phyloP scores from a whole-genome alignment of 2,113 vertebrate species.

The Pontoporia blainvillei region DNA sequence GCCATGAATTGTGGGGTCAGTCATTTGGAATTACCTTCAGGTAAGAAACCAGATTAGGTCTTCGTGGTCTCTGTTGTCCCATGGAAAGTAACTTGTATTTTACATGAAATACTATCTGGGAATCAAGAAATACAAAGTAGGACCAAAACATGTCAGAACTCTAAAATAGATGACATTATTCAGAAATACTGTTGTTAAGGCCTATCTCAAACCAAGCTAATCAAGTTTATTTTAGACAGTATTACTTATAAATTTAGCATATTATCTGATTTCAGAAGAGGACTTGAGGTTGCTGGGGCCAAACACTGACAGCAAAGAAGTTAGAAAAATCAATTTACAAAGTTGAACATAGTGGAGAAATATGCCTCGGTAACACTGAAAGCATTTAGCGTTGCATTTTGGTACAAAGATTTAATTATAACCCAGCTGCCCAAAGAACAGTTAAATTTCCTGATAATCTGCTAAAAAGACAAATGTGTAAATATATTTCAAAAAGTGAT shows the following conservation, averaged over 20 bases:
- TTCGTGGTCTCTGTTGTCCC: not conserved
- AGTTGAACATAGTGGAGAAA: not conserved
- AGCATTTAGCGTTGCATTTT: not conserved
- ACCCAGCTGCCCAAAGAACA: not conserved
- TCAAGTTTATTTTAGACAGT: not conserved
- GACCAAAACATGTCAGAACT: not conserved
- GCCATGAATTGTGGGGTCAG: not conserved
- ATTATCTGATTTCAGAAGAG: not conserved
- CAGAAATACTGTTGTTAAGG: not conserved
- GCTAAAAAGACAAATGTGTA: not conserved
- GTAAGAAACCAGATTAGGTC: not conserved
- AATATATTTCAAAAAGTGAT: not conserved
- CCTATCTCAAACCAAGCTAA: not conserved
- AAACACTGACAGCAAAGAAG: not conserved
- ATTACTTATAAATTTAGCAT: not conserved
- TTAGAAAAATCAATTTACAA: not conserved
- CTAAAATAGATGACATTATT: not conserved
- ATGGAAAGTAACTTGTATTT: not conserved
- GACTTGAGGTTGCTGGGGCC: not conserved
- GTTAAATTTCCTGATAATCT: not conserved
- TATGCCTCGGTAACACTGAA: not conserved
- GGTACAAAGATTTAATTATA: not conserved
- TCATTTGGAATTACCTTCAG: slow-evolving; percentile 26
- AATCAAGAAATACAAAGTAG: not conserved
- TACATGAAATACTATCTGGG: not conserved